Percentiles rank a stretch among this genome's conserved stretches.
Evolutionary conservation across 2,888 invertebrate species (phyloP).

Genomic region (Aethes cnicana): DNA sequence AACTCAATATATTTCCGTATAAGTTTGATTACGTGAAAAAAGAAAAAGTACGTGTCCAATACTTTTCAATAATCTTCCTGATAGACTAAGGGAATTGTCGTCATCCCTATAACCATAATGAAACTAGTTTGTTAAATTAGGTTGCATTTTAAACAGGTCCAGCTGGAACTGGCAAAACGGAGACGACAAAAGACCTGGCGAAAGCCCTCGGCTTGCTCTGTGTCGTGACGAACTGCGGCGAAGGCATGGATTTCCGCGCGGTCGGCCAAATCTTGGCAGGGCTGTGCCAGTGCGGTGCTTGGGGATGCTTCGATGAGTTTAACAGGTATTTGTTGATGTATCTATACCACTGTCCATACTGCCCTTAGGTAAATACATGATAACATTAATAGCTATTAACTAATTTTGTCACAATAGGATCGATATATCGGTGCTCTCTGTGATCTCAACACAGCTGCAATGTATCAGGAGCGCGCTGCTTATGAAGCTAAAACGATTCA

Average conservation of each 20-base stretch:
- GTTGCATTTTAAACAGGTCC: constrained; percentile 85
- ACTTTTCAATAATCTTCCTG: no score
- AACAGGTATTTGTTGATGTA: constrained; percentile 70
- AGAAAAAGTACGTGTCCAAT: no score
- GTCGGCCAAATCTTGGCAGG: constrained; percentile 86
- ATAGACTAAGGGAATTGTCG: no score
- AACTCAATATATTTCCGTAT: no score
- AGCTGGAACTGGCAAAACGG: constrained; percentile 94
- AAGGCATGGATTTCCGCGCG: constrained; percentile 95
- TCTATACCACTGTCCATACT: no score
- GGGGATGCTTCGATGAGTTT: constrained; percentile 98
- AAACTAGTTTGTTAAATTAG: no score
- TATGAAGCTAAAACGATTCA: constrained; percentile 87
- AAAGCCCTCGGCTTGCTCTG: constrained; percentile 93
- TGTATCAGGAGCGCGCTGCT: constrained; percentile 93
- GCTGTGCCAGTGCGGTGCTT: constrained; percentile 93
- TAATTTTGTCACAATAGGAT: constrained; percentile 78
- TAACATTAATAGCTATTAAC: neutral
- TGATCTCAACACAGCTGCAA: constrained; percentile 95
- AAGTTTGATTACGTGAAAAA: no score
- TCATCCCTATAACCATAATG: no score
- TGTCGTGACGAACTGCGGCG: constrained; percentile 95
- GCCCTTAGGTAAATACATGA: no score
- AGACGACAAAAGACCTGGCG: constrained; percentile 95
- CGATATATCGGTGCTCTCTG: constrained; percentile 94